A percentile compares a stretch with the other conserved stretches of the same genome.
phyloP scores from a whole-genome alignment of 2,113 vertebrate genomes.

The Heterocephalus glaber region DNA sequence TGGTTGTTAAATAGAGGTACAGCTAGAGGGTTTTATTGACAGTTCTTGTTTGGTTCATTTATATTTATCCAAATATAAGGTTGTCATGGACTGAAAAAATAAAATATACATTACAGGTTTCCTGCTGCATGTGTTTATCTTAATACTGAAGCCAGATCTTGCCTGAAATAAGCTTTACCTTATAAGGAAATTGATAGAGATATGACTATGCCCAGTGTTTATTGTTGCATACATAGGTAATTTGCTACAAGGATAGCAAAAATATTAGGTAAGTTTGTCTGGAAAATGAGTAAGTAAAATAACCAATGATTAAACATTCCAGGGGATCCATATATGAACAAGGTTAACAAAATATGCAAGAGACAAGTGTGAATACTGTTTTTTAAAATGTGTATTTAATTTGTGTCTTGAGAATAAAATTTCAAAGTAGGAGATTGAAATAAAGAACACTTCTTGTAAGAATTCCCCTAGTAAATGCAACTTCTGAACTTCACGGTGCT shows the following conservation, averaged over 20 bases:
- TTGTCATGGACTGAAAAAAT: slow-evolving; percentile 38
- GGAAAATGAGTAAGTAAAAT: background rate
- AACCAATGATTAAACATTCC: background rate
- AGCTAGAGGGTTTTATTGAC: background rate
- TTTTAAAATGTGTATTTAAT: slow-evolving; percentile 13
- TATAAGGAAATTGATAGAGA: slow-evolving; percentile 45
- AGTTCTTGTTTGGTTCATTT: slow-evolving; percentile 34
- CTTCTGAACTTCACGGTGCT: background rate
- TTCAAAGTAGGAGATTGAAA: slow-evolving; percentile 5
- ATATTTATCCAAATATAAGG: background rate
- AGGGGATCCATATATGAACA: background rate
- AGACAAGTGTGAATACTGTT: background rate
- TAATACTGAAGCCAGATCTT: slow-evolving; percentile 19
- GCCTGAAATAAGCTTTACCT: slow-evolving; percentile 58
- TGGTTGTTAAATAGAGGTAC: slow-evolving; percentile 28
- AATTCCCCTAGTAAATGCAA: background rate
- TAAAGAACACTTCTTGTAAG: background rate
- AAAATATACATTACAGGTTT: slow-evolving; percentile 12
- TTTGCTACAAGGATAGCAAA: background rate
- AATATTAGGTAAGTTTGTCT: background rate
- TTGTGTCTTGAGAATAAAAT: background rate
- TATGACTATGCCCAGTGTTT: slow-evolving; percentile 26
- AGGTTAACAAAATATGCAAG: background rate
- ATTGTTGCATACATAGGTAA: background rate
- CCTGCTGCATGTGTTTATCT: slow-evolving; percentile 25